These are phyloP conservation scores for Patiria miniata DNA, from an alignment of 35 echinoderm and acorn worm species.

Conservation along the genomic window DNA sequence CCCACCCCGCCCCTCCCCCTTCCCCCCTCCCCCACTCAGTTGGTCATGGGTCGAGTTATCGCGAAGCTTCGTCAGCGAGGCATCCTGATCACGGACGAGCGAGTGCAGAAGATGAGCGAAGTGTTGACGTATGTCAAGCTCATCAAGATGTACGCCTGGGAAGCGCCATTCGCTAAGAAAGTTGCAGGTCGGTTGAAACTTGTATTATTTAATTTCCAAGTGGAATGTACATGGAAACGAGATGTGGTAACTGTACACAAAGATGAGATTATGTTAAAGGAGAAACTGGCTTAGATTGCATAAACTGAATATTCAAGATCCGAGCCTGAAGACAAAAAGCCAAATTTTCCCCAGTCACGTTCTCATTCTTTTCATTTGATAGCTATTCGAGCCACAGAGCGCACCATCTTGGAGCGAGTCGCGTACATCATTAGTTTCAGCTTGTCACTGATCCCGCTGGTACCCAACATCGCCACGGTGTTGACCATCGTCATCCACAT, in stretches of 20 bases:
- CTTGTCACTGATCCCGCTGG: conserved; percentile 73
- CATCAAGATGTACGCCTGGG: conserved; percentile 99
- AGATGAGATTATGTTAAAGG: too few species aligned
- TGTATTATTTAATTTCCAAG: too few species aligned
- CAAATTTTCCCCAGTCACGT: too few species aligned
- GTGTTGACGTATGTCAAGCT: conserved; percentile 89
- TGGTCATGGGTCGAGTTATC: conserved; percentile 15
- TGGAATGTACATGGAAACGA: too few species aligned
- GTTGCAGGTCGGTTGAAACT: conserved; percentile 70
- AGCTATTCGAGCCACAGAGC: conserved; percentile 79
- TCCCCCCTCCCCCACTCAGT: conserved; percentile 16
- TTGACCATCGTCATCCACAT: conserved; percentile 72
- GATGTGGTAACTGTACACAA: too few species aligned
- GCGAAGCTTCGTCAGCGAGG: conserved; percentile 65
- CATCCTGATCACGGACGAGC: conserved; percentile 79
- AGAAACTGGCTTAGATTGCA: too few species aligned
- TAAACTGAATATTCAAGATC: too few species aligned
- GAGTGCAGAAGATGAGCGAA: conserved; percentile 96
- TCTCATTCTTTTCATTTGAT: conserved; percentile 25
- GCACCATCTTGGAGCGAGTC: conserved; percentile 61
- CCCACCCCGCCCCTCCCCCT: conserved; percentile 13
- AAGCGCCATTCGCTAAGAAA: conserved; percentile 89
- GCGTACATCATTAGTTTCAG: conserved; percentile 86
- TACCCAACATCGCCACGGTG: conserved; percentile 82
- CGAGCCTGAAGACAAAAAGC: too few species aligned